Conservation (phyloP, 1,140 invertebrate genomes). For the Saccostrea cuccullata region DNA sequence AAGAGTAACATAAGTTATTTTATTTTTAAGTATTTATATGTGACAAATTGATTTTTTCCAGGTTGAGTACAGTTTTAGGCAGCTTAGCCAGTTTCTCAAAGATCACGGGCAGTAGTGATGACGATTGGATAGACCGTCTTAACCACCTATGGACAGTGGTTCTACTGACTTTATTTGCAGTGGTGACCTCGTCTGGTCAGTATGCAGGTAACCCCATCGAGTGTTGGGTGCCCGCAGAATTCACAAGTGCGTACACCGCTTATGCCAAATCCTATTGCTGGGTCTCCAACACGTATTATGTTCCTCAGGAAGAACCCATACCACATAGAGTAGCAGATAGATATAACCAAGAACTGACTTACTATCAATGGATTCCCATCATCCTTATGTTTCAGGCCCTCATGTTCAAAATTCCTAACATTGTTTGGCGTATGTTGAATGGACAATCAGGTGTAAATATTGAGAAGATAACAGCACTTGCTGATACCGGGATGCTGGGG, state of each 20-base stretch:
- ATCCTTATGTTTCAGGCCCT: constrained; percentile 95
- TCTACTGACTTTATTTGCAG: constrained; percentile 68
- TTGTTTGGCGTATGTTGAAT: constrained; percentile 72
- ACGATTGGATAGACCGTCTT: constrained; percentile 71
- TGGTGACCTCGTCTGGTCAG: constrained; percentile 72
- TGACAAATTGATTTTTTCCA: constrained; percentile 46
- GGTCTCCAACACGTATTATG: constrained; percentile 80
- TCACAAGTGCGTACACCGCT: constrained; percentile 66
- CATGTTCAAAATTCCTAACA: constrained; percentile 94
- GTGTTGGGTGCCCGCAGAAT: constrained; percentile 76
- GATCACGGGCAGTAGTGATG: constrained; percentile 65
- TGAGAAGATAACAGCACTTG: constrained; percentile 82
- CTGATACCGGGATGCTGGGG: constrained; percentile 78
- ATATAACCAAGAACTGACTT: constrained; percentile 84
- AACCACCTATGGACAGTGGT: constrained; percentile 72
- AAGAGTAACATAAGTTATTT: too few relatives aligned
- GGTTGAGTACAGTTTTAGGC: constrained; percentile 63
- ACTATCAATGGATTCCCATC: constrained; percentile 98
- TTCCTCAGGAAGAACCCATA: constrained; percentile 79
- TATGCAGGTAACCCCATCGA: constrained; percentile 76
- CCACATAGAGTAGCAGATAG: constrained; percentile 63
- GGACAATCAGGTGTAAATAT: constrained; percentile 68
- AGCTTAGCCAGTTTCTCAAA: constrained; percentile 66
- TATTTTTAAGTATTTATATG: too few relatives aligned
- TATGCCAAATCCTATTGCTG: constrained; percentile 77